phyloP scores from a whole-genome alignment of 2,113 vertebrate genomes.

The Anoura caudifer region DNA sequence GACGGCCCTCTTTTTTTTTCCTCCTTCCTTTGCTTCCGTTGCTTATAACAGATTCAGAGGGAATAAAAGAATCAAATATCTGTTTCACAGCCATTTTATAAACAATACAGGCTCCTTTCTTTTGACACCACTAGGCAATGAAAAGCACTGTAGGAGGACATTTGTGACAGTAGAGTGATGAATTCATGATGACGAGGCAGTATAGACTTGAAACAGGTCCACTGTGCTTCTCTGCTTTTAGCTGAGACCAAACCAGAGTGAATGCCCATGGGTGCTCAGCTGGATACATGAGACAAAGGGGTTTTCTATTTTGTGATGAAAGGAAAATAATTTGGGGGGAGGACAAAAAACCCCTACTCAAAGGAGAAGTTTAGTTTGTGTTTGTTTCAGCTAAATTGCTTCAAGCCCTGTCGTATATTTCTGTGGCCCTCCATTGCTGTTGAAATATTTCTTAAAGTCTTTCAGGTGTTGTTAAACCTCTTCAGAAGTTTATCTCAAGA shows the following conservation, averaged over 20 bases:
- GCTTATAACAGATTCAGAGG: not conserved
- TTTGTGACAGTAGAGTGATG: conserved; percentile 40
- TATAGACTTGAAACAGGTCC: not conserved
- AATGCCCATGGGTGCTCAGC: not conserved
- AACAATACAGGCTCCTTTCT: conserved; percentile 49
- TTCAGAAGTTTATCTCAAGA: conserved; percentile 23
- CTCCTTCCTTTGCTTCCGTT: not conserved
- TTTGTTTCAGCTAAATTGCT: conserved; percentile 44
- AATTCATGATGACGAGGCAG: conserved; percentile 6
- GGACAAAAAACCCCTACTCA: not conserved
- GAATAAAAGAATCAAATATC: conserved; percentile 38
- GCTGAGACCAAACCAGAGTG: not conserved
- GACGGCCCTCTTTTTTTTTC: not conserved
- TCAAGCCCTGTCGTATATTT: not conserved
- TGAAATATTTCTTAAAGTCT: conserved; percentile 11
- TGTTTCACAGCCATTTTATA: conserved; percentile 52
- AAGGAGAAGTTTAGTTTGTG: conserved; percentile 29
- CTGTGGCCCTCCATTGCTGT: not conserved
- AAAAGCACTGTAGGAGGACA: conserved; percentile 22
- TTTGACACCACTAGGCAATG: not conserved
- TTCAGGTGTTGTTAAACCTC: not conserved
- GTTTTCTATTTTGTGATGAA: conserved; percentile 53
- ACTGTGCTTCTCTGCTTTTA: conserved; percentile 5
- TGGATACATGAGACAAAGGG: conserved; percentile 29
- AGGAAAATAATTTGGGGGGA: conserved; percentile 42